phyloP scores from a whole-genome alignment of 2,888 invertebrate species.

The Rotaria magnacalcarata region DNA sequence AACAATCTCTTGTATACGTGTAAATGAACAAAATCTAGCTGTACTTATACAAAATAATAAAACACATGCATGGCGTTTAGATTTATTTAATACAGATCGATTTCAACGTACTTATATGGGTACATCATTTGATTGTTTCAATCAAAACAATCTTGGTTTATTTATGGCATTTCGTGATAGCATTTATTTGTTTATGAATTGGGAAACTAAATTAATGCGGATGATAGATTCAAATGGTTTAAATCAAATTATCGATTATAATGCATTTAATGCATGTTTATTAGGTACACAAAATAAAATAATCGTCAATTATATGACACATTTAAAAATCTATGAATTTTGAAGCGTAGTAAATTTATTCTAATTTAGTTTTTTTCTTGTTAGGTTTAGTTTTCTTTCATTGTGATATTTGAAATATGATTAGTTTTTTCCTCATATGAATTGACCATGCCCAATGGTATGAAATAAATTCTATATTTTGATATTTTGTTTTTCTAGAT shows the following conservation, averaged over 20 bases:
- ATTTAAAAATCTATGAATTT: background rate
- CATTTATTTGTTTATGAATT: background rate
- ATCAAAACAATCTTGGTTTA: background rate
- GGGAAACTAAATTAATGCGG: background rate
- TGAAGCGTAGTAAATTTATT: background rate
- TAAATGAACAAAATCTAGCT: background rate
- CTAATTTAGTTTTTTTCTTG: background rate
- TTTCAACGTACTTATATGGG: background rate
- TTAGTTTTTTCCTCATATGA: background rate
- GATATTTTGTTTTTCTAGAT: background rate
- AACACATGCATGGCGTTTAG: conserved; percentile 1
- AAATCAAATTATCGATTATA: background rate
- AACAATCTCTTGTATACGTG: background rate
- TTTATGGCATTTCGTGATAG: background rate
- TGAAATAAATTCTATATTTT: too few species aligned
- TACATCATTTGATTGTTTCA: background rate
- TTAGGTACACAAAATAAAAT: background rate
- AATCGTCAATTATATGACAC: background rate
- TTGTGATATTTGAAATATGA: background rate
- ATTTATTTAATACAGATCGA: background rate
- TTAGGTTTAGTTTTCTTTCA: background rate
- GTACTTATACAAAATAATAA: background rate
- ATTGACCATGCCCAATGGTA: background rate
- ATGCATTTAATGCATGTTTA: background rate
- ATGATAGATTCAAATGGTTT: background rate